Base-by-base conservation (phyloP, 2,888 invertebrate genomes). In the Tridacna crocea region DNA sequence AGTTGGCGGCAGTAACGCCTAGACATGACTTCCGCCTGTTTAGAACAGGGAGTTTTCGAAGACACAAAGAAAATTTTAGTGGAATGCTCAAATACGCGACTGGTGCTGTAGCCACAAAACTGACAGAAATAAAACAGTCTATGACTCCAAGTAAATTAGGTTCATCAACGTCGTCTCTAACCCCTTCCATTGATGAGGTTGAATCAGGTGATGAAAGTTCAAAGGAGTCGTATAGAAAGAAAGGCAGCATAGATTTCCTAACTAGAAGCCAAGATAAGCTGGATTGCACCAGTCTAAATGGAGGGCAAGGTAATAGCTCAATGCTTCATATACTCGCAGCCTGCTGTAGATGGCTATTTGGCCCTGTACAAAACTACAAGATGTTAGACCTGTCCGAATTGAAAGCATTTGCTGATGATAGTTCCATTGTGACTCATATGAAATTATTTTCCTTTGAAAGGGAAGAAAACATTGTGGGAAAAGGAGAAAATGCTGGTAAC, bases 61-160 rank as follows among this genome's bases (percentile, higher is more conserved):
- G 87, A 81, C 85, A 87, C 55, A 91, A 90, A 79, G 92, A 92
- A 79, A 88, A 89, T 36, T 87, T 92, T 58, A 91, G 91, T 82
- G 91, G 91, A 55, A 89, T 91, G 77, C 87, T 91, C 66, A 91
- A 91, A 82, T 88, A 85, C 79, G 91, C 91, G 22, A 88, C 91
- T 51, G 87, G 87, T 79, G 91, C 91, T 73, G 88, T 91, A n/a
- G 90, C 90, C 36, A 90, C 77, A 65, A 93, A 93, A 81, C 87
- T 93, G 22, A 91, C 89, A 77, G 93, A 93, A 83, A 82, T 93
- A 24, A 93, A 93, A 80, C 91, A 92, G 83, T 91, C 92, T 22
- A 93, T 94, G 87, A 92, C 92, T 0, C 92, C 92, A 0, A 89
- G 90, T 58, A 91, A 90, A 74, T 81, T 85, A 65, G 92, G 90